Conservation (phyloP, 2,888 invertebrate species). For the Sycophila texana region DNA sequence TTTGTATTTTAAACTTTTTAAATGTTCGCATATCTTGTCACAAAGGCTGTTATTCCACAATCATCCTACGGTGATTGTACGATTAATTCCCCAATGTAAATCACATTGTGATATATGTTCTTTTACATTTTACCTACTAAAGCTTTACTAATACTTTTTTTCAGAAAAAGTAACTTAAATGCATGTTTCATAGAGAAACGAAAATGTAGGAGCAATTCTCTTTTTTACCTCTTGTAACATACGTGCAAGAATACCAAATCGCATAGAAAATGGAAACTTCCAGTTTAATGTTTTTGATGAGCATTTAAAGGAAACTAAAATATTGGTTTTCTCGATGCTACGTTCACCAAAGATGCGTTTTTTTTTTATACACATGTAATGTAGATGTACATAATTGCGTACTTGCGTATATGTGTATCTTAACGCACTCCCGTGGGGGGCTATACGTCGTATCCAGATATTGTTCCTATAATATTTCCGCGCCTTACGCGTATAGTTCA, state of each 20-base stretch:
- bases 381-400: conserved; percentile 3
- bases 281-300: conserved; percentile 20
- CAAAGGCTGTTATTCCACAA: conserved; percentile 65
- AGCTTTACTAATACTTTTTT: conserved; percentile 44
- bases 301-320: conserved; percentile 10
- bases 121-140: conserved; percentile 57
- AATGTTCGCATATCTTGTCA: conserved; percentile 37
- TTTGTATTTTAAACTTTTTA: too few species aligned
- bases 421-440: conserved; percentile 54
- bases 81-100: conserved; percentile 53
- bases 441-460: conserved; percentile 70
- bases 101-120: conserved; percentile 59
- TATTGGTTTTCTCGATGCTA: conserved; percentile 49
- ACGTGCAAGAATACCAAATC: conserved; percentile 70
- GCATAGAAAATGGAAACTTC: conserved; percentile 55
- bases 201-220: conserved; percentile 17
- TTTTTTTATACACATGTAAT: conserved; percentile 38
- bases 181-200: conserved; percentile 16
- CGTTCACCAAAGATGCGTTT: conserved; percentile 70
- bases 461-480: conserved; percentile 68
- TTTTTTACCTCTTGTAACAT: conserved; percentile 36
- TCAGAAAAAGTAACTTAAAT: conserved; percentile 35
- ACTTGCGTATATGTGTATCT: not conserved
- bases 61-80: conserved; percentile 61
- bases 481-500: conserved; percentile 60